Percentiles rank a stretch among this genome's conserved stretches.
Conservation (phyloP, 2,888 invertebrate genomes). For the Synergus umbraculus region DNA sequence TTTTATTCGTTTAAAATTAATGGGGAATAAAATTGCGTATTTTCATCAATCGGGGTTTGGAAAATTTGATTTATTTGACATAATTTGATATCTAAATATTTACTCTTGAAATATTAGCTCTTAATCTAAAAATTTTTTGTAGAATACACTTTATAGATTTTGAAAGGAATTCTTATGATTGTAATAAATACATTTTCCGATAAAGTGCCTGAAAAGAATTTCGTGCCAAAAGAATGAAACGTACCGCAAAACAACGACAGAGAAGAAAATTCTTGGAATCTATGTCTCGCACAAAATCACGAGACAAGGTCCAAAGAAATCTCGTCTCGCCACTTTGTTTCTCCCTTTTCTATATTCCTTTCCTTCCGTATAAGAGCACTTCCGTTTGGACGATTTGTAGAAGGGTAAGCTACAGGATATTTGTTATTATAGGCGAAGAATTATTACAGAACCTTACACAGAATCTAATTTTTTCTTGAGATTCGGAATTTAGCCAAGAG, state of each 20-base stretch:
- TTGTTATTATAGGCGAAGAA: not conserved
- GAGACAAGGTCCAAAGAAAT: conserved; percentile 24
- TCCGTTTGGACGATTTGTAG: conserved; percentile 6
- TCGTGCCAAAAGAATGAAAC: conserved; percentile 20
- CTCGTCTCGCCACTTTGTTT: conserved; percentile 13
- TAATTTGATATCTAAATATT: not conserved
- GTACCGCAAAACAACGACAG: conserved; percentile 10
- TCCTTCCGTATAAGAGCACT: not conserved
- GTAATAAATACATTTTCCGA: conserved; percentile 12
- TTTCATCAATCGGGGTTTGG: too few species aligned
- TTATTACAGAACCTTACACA: not conserved
- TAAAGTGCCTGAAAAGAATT: conserved; percentile 17
- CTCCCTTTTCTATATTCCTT: conserved; percentile 3
- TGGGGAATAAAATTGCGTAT: too few species aligned
- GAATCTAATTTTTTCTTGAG: not conserved
- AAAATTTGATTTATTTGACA: not conserved
- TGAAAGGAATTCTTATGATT: not conserved
- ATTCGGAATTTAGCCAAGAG: not conserved
- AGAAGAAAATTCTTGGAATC: conserved; percentile 24
- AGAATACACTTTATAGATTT: not conserved
- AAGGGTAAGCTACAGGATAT: conserved; percentile 1
- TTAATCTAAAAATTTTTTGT: not conserved
- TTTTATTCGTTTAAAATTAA: too few species aligned
- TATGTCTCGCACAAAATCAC: not conserved
- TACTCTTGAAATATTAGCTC: not conserved